These are phyloP conservation scores for Paelopatides confundens DNA, from an alignment of 53 echinoderm and acorn worm genomes.

Conservation along the genomic window DNA sequence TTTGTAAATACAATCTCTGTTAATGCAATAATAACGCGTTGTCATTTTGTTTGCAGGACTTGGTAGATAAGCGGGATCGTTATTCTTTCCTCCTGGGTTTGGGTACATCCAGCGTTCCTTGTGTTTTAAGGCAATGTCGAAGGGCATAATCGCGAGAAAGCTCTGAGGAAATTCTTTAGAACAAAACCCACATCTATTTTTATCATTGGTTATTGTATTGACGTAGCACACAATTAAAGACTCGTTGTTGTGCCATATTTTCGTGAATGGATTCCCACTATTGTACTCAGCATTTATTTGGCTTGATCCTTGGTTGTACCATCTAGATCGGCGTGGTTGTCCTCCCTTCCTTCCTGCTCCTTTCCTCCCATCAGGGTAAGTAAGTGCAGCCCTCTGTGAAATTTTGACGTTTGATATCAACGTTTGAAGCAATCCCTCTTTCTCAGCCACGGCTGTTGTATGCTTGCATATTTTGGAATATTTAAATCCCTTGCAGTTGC, in stretches of 20 bases:
- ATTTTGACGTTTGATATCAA: constrained; percentile 11
- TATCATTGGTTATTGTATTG: neutral
- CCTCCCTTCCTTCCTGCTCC: neutral
- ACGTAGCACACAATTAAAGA: neutral
- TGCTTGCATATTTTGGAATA: constrained; percentile 2
- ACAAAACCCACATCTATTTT: constrained; percentile 26
- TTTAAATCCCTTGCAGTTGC: constrained; percentile 22
- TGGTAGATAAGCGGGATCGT: constrained; percentile 6
- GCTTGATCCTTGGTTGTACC: neutral
- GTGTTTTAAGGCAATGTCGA: constrained; percentile 10
- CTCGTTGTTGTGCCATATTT: constrained; percentile 33
- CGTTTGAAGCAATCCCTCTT: neutral
- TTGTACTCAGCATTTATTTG: neutral
- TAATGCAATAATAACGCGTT: neutral
- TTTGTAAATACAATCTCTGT: neutral
- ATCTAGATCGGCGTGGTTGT: constrained; percentile 14
- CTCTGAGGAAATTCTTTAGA: neutral
- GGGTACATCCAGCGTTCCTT: constrained; percentile 8
- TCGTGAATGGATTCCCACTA: neutral
- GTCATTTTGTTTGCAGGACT: neutral
- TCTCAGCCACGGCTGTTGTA: neutral
- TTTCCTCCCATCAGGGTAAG: neutral
- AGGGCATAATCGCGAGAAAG: neutral
- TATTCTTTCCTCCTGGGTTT: neutral
- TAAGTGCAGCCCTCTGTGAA: neutral